These are phyloP conservation scores for Salpingus planirostris DNA, from an alignment of 2,888 invertebrate genomes.

Conservation along the genomic window DNA sequence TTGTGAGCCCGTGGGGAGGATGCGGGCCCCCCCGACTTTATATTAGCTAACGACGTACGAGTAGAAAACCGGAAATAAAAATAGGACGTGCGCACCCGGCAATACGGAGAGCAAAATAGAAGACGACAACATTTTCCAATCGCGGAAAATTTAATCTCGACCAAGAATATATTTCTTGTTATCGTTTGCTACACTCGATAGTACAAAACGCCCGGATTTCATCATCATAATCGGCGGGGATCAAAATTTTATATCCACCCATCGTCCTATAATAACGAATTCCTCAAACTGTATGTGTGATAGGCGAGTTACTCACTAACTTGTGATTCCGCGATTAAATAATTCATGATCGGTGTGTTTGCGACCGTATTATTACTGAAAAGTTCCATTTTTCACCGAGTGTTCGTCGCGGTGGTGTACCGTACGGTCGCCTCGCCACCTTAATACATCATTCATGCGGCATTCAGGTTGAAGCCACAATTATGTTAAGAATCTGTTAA, in stretches of 20 bases:
- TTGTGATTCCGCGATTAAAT: too few relatives aligned
- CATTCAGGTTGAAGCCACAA: constrained; percentile 19
- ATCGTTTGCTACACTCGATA: too few relatives aligned
- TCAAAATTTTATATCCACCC: too few relatives aligned
- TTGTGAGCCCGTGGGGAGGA: too few relatives aligned
- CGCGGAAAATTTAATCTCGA: constrained; percentile 30
- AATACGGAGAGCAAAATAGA: constrained; percentile 24
- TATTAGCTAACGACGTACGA: constrained; percentile 33
- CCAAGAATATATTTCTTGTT: constrained; percentile 23
- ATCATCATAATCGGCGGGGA: too few relatives aligned
- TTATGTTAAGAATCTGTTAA: constrained; percentile 24
- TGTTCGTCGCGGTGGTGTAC: background rate
- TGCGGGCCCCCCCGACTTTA: constrained; percentile 27
- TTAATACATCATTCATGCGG: constrained; percentile 22
- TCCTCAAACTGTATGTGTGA: too few relatives aligned
- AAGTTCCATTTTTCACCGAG: constrained; percentile 6
- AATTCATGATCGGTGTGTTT: too few relatives aligned
- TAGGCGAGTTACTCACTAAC: too few relatives aligned
- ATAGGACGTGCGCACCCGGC: constrained; percentile 24
- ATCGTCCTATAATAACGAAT: too few relatives aligned
- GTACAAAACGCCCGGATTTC: too few relatives aligned
- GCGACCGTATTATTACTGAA: too few relatives aligned
- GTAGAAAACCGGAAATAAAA: constrained; percentile 29
- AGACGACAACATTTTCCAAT: constrained; percentile 29
- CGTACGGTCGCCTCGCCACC: background rate